These are phyloP conservation scores for Melanotaenia maccullochi DNA, from an alignment of 2,797 vertebrate species.

Conservation along the genomic window DNA sequence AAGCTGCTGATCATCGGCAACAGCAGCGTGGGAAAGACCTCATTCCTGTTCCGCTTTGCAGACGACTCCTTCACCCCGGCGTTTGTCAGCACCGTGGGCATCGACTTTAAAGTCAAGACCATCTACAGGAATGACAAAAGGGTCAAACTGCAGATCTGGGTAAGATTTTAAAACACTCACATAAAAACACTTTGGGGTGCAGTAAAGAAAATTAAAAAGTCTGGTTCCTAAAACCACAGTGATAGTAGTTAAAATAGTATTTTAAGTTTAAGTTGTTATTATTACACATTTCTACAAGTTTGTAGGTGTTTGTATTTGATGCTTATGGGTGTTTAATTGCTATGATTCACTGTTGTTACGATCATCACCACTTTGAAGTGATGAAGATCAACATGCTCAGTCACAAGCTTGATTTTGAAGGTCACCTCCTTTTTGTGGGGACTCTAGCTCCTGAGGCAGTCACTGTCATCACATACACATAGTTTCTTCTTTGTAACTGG, in stretches of 20 bases:
- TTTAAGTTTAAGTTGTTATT: not conserved
- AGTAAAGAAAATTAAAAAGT: not conserved
- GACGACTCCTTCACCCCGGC: slow-evolving; percentile 93
- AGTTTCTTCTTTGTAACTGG: not conserved
- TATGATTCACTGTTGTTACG: not conserved
- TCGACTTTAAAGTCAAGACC: slow-evolving; percentile 95
- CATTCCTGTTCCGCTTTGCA: slow-evolving; percentile 91
- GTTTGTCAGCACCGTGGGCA: slow-evolving; percentile 93
- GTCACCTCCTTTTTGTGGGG: no score
- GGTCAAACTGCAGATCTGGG: slow-evolving; percentile 95
- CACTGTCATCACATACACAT: not conserved
- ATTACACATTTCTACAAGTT: not conserved
- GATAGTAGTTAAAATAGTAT: not conserved
- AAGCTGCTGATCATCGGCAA: slow-evolving; percentile 92
- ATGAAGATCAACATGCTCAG: not conserved
- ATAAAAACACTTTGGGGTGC: not conserved
- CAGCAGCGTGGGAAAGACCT: slow-evolving; percentile 94
- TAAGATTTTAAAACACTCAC: slow-evolving; percentile 45
- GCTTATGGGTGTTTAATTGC: not conserved
- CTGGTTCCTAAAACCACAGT: no score
- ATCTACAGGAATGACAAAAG: slow-evolving; percentile 90
- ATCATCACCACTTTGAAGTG: not conserved
- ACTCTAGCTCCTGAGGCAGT: not conserved
- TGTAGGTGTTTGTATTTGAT: not conserved
- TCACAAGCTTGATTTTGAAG: no score